A percentile compares a stretch with the other conserved stretches of the same genome.
These are phyloP conservation scores for Whitmania pigra DNA, from an alignment of 1,140 invertebrate species.

Conservation along the genomic window DNA sequence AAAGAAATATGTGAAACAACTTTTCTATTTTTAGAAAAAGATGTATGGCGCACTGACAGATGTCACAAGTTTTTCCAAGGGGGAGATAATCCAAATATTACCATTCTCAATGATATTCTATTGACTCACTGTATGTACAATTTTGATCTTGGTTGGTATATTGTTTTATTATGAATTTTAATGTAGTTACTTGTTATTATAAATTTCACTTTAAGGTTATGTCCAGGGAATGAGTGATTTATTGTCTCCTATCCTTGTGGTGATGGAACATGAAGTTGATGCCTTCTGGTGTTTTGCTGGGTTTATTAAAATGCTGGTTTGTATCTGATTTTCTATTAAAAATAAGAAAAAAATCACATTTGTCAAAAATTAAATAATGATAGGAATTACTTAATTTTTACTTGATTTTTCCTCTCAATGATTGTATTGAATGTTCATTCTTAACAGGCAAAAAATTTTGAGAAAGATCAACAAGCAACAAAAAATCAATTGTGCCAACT, in stretches of 20 bases:
- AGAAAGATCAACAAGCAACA: constrained; percentile 86
- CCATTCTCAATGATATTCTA: constrained; percentile 72
- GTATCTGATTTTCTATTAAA: constrained; percentile 30
- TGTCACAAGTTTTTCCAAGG: constrained; percentile 77
- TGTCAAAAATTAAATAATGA: neutral
- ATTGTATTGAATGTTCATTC: neutral
- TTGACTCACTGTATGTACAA: constrained; percentile 99
- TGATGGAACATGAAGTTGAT: constrained; percentile 81
- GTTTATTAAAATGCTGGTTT: constrained; percentile 89
- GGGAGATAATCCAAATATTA: constrained; percentile 76
- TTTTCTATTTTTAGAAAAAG: constrained; percentile 62
- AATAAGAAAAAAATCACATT: neutral
- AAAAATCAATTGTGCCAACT: constrained; percentile 78
- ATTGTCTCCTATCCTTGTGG: constrained; percentile 75
- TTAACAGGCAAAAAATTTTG: constrained; percentile 74
- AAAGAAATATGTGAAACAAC: neutral
- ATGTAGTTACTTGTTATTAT: constrained; percentile 14
- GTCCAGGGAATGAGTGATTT: constrained; percentile 86
- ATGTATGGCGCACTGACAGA: constrained; percentile 89
- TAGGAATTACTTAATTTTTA: neutral
- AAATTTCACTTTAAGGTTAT: constrained; percentile 43
- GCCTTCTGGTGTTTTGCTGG: constrained; percentile 99
- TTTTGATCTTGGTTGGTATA: constrained; percentile 71
- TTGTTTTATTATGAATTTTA: constrained; percentile 13
- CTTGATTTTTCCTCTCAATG: neutral